phyloP scores from a whole-genome alignment of 2,888 invertebrate species.

The Agonopterix arenella region DNA sequence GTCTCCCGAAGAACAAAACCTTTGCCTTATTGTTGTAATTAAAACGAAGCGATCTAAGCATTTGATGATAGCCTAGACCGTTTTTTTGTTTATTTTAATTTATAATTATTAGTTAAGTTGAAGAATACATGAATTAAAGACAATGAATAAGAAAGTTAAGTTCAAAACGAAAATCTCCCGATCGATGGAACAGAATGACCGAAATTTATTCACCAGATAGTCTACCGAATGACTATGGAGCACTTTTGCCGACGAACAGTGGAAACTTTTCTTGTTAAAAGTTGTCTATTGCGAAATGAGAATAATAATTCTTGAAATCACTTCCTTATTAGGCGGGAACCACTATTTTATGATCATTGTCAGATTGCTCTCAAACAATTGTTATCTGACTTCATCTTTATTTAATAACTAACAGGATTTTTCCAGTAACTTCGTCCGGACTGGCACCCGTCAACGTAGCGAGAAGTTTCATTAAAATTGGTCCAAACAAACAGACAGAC shows the following conservation, averaged over 20 bases:
- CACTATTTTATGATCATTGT: conserved; percentile 29
- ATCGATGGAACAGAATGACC: conserved; percentile 47
- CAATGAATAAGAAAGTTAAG: too few relatives aligned
- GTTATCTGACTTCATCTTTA: too few relatives aligned
- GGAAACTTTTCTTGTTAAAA: conserved; percentile 75
- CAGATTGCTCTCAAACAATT: not conserved
- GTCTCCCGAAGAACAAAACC: too few relatives aligned
- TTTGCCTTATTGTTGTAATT: too few relatives aligned
- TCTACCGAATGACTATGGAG: conserved; percentile 35
- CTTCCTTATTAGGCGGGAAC: conserved; percentile 51
- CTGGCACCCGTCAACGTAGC: too few relatives aligned
- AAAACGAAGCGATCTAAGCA: too few relatives aligned
- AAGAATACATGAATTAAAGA: too few relatives aligned
- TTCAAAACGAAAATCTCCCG: not conserved
- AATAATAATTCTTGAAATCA: conserved; percentile 70
- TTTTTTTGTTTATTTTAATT: too few relatives aligned
- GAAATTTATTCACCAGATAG: conserved; percentile 60
- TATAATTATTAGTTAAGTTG: too few relatives aligned
- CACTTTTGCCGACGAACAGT: conserved; percentile 62
- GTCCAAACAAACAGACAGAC: not conserved
- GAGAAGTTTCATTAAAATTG: not conserved
- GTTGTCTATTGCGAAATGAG: conserved; percentile 70
- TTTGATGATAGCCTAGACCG: too few relatives aligned
- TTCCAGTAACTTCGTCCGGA: too few relatives aligned
- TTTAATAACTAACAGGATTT: too few relatives aligned